Evolutionary conservation across 1,140 invertebrate genomes (phyloP), one percentile per base, ranked within the genome.

Genomic region (Delia radicum): DNA sequence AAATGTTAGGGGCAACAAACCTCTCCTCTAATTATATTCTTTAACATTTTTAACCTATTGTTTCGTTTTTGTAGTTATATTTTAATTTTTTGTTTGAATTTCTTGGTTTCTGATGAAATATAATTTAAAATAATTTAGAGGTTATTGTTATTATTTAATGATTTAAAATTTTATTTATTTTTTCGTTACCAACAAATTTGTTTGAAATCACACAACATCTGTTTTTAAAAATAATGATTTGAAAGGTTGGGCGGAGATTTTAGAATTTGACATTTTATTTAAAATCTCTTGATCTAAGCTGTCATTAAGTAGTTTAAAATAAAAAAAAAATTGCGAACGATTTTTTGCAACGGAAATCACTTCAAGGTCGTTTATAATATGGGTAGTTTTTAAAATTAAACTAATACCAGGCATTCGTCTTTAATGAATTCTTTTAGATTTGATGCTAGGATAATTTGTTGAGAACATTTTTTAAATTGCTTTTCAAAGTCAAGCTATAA

Each of bases 1-100:
- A 55, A 55, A 55, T 55, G n/a, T 21, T 55, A 55, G 46, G 46
- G 46, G 46, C 46, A 55, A 21, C 18, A 55, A 55, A 55, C 46
- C 46, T 55, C 46, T 55, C 46, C 46, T 55, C 46, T 55, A 55
- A 55, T 55, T 55, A 55, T 55, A 55, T 55, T 55, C 46, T 55
- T 55, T 55, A 55, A 55, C 18, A 15, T 6, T 55, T 55, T 55
- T 55, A 55, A 55, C 3, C 18, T 15, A 55, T 55, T 55, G 46
- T 55, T 55, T 55, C 18, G 15, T 55, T 55, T 33, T 13, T 48
- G n/a, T 21, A 21, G 2, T n/a, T n/a, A n/a, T n/a, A n/a, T n/a
- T n/a, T n/a, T n/a, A n/a, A n/a, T n/a, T 48, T 13, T 48, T 24
- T 55, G 15, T 55, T 55, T 15, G 15, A n/a, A n/a, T n/a, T n/a